Conservation (phyloP, 2,888 invertebrate genomes). For the Oscheius sp. region DNA sequence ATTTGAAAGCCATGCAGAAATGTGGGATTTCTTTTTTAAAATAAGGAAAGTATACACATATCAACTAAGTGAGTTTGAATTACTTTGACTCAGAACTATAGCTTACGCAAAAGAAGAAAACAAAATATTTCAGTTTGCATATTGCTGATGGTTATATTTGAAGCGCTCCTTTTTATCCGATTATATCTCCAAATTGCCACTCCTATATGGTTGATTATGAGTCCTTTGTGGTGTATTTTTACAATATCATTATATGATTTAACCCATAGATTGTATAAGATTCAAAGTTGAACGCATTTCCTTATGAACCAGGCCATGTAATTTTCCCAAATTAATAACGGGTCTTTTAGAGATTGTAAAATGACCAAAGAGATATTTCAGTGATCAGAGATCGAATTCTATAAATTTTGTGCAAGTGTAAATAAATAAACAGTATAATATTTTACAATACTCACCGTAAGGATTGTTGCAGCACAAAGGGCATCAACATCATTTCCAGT, state of each 20-base stretch:
- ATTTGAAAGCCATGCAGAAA: slow-evolving; percentile 27
- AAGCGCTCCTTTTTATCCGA: slow-evolving; percentile 42
- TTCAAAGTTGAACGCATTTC: slow-evolving; percentile 35
- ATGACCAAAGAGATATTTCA: neutral
- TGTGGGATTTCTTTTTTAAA: slow-evolving; percentile 18
- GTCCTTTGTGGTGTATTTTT: slow-evolving; percentile 49
- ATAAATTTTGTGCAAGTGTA: neutral
- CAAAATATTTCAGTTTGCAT: slow-evolving; percentile 45
- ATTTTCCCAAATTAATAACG: slow-evolving; percentile 1
- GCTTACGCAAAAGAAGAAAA: too few species aligned
- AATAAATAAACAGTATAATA: neutral
- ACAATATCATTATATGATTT: slow-evolving; percentile 43
- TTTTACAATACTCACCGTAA: slow-evolving; percentile 54
- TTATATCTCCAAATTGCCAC: slow-evolving; percentile 26
- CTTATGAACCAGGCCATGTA: neutral
- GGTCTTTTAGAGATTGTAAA: neutral
- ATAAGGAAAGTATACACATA: slow-evolving; percentile 20
- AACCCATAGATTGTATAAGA: slow-evolving; percentile 38
- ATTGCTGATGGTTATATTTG: slow-evolving; percentile 40
- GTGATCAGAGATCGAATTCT: neutral
- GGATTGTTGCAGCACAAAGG: slow-evolving; percentile 64
- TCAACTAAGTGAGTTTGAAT: slow-evolving; percentile 16
- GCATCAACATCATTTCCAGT: slow-evolving; percentile 67
- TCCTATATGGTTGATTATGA: slow-evolving; percentile 39
- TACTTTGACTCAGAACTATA: neutral